Evolutionary conservation across 2,113 vertebrate genomes (phyloP), one percentile per base, ranked within the genome.

Genomic region (Eira barbara): DNA sequence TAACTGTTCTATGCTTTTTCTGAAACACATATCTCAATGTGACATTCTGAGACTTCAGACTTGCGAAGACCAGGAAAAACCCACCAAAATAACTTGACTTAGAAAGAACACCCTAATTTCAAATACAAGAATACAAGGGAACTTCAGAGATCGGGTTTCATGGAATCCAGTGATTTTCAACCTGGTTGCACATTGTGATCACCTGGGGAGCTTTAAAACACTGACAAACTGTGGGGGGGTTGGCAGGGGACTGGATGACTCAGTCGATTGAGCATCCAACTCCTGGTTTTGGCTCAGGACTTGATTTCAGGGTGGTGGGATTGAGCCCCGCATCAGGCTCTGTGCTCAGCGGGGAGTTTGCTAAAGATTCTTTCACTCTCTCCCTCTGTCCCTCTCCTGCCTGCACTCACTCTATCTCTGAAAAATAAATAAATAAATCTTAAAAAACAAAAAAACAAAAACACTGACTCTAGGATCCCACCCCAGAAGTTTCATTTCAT

Each of bases 91-190:
- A 76, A 63, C 34, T 84, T 91, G 80, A 36, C 85, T 79, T 74
- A 84, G 52, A 96, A 92, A 91, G 61, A 4, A 29, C 36, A 61
- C 25, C 34, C 80, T 81, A 36, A 84, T 97, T 96, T 76, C 74
- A 97, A 91, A 81, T 47, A 49, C 69, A 80, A n/a, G 74, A 52
- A 92, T 25, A 17, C 45, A 59, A 74, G 55, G 18, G 42, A 85
- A 73, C 29, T 47, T 65, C 15, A 25, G 85, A 89, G 34, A 71
- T 63, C 71, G 49, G 45, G 74, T 42, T 55, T 69, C 45, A 36
- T 12, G 52, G 47, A 86, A 76, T 82, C 65, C 4, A 79, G 73
- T 57, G 81, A 42, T 88, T 90, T 92, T 45, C 45, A 57, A 23
- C 9, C 17, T 67, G 23, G 13, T 89, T n/a, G 12, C 27, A 45